Percentiles rank a stretch among this genome's conserved stretches.
Conservation (phyloP, 2,888 invertebrate genomes). For the Ophraella communa region DNA sequence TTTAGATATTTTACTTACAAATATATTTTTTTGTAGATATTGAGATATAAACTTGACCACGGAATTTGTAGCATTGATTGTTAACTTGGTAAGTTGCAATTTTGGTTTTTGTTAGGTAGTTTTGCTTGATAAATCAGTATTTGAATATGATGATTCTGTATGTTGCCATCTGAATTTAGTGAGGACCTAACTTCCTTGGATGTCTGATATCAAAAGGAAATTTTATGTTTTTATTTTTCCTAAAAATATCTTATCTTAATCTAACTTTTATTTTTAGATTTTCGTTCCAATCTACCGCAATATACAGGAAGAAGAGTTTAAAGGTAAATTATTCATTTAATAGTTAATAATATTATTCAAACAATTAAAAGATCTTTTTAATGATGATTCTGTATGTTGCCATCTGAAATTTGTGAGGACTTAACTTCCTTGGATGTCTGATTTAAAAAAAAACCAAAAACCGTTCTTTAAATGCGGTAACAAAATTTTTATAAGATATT, state of each 20-base stretch:
- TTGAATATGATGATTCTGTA: constrained; percentile 1
- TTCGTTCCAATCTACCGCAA: too few relatives aligned
- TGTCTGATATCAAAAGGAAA: not conserved
- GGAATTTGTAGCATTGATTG: too few relatives aligned
- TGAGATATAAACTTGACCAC: not conserved
- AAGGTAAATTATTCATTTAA: not conserved
- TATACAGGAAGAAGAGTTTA: not conserved
- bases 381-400: constrained; percentile 15
- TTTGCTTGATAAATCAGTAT: not conserved
- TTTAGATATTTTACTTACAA: not conserved
- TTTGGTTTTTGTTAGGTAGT: too few relatives aligned
- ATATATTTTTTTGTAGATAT: not conserved
- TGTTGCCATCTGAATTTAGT: constrained; percentile 10
- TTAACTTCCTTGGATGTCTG: constrained; percentile 33
- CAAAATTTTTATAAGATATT: not conserved
- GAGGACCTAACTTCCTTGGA: constrained; percentile 8
- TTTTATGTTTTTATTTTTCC: too few relatives aligned
- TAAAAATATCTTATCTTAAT: too few relatives aligned
- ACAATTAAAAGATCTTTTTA: too few relatives aligned
- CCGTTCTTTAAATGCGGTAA: not conserved
- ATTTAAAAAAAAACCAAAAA: not conserved
- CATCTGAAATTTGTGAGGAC: constrained; percentile 17
- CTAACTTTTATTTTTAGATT: too few relatives aligned
- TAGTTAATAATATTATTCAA: too few relatives aligned
- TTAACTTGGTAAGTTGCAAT: too few relatives aligned